Evolutionary conservation across 2,113 vertebrate genomes (phyloP).

Genomic region (Plecotus auritus): DNA sequence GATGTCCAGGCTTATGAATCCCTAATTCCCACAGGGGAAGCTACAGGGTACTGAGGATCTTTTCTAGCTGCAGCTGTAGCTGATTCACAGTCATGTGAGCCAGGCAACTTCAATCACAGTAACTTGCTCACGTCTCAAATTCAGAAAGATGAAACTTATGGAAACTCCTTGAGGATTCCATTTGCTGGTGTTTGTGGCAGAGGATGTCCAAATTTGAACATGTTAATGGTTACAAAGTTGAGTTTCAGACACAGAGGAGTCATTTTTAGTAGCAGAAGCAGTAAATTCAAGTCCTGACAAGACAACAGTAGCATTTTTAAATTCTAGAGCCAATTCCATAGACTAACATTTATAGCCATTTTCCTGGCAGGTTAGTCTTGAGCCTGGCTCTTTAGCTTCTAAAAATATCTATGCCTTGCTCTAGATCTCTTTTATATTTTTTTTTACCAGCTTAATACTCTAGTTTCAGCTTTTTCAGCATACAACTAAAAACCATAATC

Average conservation of each 20-base stretch:
- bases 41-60: background rate
- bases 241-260: background rate
- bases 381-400: background rate
- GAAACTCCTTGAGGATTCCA: background rate
- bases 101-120: background rate
- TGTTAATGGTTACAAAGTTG: background rate
- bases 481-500: background rate
- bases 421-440: background rate
- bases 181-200: background rate
- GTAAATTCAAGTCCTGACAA: background rate
- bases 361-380: background rate
- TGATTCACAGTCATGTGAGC: background rate
- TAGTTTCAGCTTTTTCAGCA: background rate
- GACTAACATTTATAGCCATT: background rate
- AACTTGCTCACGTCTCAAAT: background rate
- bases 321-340: background rate
- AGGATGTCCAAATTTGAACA: background rate
- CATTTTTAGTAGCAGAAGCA: background rate
- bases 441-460: background rate
- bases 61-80: background rate
- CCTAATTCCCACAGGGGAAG: background rate
- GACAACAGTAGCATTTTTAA: background rate
- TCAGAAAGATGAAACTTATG: background rate
- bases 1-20: background rate
- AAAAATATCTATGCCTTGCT: background rate